A percentile compares a stretch with the other conserved stretches of the same genome.
phyloP scores from a whole-genome alignment of 2,797 vertebrate genomes.

The Channa striata region DNA sequence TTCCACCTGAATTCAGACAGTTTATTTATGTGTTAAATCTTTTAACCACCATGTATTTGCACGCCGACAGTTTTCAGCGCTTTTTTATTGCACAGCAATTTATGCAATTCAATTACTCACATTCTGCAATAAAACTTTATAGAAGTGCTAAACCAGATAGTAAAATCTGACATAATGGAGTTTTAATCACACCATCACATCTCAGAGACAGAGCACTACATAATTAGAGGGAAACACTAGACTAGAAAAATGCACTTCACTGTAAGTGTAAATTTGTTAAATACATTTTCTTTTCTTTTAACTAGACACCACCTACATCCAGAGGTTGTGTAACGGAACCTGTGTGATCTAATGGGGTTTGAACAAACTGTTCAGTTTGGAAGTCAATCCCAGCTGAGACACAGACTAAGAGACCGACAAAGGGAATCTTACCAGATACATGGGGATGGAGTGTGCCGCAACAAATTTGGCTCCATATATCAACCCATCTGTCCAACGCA shows the following conservation, averaged over 20 bases:
- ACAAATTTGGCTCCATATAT: conserved; percentile 96
- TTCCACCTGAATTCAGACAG: conserved; percentile 86
- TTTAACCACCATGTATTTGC: not conserved
- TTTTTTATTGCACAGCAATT: not conserved
- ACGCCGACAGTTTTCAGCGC: not conserved
- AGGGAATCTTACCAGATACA: conserved; percentile 90
- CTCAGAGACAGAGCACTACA: not conserved
- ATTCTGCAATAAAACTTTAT: not conserved
- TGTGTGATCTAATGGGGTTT: not conserved
- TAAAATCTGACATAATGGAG: not conserved
- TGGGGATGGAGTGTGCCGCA: conserved; percentile 93
- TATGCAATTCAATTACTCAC: not conserved
- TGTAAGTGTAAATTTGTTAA: not conserved
- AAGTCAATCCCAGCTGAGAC: no score
- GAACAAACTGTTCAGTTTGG: no score
- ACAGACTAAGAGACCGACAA: not conserved
- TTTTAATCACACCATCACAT: no score
- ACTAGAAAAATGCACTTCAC: not conserved
- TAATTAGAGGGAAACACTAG: not conserved
- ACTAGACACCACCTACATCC: not conserved
- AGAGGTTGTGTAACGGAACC: not conserved
- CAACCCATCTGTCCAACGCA: conserved; percentile 96
- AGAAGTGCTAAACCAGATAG: not conserved
- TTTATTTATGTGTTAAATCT: no score
- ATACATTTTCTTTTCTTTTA: not conserved